phyloP scores from a whole-genome alignment of 1,140 invertebrate genomes.

The Dendroctonus valens region DNA sequence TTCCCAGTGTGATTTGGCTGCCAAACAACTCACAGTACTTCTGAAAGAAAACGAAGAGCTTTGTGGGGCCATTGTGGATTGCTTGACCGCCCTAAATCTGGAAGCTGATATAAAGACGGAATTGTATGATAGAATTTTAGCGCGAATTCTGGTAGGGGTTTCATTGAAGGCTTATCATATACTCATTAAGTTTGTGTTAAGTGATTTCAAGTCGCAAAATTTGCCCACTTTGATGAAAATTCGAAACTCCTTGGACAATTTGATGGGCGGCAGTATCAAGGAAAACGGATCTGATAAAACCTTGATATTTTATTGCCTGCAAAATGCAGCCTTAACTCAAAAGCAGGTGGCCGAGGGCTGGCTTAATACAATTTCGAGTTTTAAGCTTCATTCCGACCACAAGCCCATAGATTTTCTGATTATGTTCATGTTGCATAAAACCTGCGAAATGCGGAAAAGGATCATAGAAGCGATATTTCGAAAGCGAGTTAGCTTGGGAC shows the following conservation, averaged over 20 bases:
- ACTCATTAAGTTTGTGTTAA: slow-evolving; percentile 44
- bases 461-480: slow-evolving; percentile 51
- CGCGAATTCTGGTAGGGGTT: slow-evolving; percentile 31
- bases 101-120: slow-evolving; percentile 31
- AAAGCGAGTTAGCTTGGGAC: slow-evolving; percentile 48
- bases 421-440: slow-evolving; percentile 50
- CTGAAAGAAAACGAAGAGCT: slow-evolving; percentile 41
- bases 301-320: slow-evolving; percentile 40
- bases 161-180: slow-evolving; percentile 42
- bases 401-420: slow-evolving; percentile 53
- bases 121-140: slow-evolving; percentile 42
- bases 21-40: slow-evolving; percentile 40
- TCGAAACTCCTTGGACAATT: slow-evolving; percentile 40
- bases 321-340: slow-evolving; percentile 28
- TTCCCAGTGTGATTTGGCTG: slow-evolving; percentile 38
- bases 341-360: slow-evolving; percentile 40
- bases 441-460: slow-evolving; percentile 47
- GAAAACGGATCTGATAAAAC: slow-evolving; percentile 40
- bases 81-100: slow-evolving; percentile 44
- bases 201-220: slow-evolving; percentile 34
- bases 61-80: slow-evolving; percentile 43
- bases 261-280: slow-evolving; percentile 33
- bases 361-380: slow-evolving; percentile 40
- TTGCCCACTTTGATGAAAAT: slow-evolving; percentile 35
- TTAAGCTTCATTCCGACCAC: slow-evolving; percentile 35